These are phyloP conservation scores for Heliocidaris erythrogramma DNA, from an alignment of 35 echinoderm and acorn worm genomes.

Conservation along the genomic window DNA sequence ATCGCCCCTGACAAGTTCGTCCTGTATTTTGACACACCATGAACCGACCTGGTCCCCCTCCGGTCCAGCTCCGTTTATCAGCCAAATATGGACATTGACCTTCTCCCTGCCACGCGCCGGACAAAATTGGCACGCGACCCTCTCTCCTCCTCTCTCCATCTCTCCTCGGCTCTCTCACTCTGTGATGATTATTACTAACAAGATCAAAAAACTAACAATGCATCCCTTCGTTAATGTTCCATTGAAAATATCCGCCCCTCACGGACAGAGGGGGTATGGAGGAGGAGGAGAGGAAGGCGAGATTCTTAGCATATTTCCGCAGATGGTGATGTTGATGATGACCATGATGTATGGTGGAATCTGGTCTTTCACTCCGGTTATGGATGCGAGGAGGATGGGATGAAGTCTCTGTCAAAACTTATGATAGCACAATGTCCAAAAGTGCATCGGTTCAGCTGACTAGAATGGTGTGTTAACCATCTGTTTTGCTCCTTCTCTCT, in stretches of 20 bases:
- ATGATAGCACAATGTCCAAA: neutral
- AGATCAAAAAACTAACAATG: slow-evolving; percentile 9
- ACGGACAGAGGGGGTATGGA: neutral
- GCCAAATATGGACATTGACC: slow-evolving; percentile 25
- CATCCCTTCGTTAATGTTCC: slow-evolving; percentile 31
- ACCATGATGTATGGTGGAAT: neutral
- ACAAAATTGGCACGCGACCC: slow-evolving; percentile 21
- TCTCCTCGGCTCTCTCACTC: neutral
- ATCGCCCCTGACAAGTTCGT: neutral
- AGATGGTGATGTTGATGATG: slow-evolving; percentile 25
- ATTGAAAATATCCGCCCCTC: slow-evolving; percentile 29
- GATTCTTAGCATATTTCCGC: slow-evolving; percentile 28
- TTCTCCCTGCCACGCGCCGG: neutral
- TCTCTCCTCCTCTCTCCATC: neutral
- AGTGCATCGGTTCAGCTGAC: neutral
- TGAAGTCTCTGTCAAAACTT: neutral
- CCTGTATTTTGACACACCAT: neutral
- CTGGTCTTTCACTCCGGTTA: slow-evolving; percentile 27
- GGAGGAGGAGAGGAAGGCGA: neutral
- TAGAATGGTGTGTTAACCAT: neutral
- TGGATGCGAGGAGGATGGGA: neutral
- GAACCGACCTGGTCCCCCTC: neutral
- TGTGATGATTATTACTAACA: neutral
- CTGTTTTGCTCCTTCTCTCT: neutral
- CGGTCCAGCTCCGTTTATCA: neutral